These are phyloP conservation scores for Arizona elegans DNA, from an alignment of 2,113 vertebrate species.

Conservation along the genomic window DNA sequence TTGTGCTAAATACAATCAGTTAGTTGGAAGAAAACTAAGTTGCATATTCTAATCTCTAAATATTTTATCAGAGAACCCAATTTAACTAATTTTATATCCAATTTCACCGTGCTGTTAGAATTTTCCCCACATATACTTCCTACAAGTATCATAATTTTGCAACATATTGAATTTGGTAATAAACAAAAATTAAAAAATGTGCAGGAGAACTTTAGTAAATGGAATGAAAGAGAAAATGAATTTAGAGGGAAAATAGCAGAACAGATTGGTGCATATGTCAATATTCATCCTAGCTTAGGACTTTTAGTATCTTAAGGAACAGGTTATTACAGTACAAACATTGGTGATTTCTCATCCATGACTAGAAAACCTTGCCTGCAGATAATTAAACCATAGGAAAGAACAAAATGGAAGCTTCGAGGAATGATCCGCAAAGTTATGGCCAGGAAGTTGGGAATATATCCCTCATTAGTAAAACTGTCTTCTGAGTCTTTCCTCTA, in stretches of 20 bases:
- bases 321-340: background rate
- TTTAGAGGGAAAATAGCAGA: background rate
- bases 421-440: background rate
- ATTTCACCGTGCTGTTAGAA: background rate
- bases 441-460: background rate
- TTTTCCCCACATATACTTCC: background rate
- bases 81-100: background rate
- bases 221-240: background rate
- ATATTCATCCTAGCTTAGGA: background rate
- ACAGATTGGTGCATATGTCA: background rate
- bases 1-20: background rate
- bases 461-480: background rate
- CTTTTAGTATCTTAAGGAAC: background rate
- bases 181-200: background rate
- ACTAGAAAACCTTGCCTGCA: background rate
- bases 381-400: background rate
- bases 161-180: background rate
- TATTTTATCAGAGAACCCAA: background rate
- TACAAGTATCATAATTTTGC: background rate
- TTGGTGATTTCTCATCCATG: background rate
- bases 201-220: background rate
- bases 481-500: background rate
- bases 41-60: background rate
- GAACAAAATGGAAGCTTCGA: background rate
- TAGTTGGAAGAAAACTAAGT: background rate